Base-by-base conservation (phyloP, 2,888 invertebrate genomes). In the Podabrus alpinus region DNA sequence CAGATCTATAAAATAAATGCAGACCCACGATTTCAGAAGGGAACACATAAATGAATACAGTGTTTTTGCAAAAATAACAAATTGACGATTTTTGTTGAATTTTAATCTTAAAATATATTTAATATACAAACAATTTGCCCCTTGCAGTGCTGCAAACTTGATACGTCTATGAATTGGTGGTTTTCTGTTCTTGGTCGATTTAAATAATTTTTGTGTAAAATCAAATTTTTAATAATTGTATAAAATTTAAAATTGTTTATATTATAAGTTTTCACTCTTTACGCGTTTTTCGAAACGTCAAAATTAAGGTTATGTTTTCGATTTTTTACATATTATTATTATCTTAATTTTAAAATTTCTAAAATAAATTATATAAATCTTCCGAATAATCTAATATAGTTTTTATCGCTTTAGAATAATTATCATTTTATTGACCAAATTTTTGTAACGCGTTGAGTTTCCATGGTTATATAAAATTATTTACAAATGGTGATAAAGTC, bases 401-500 rank as follows among this genome's bases (percentile, higher is more conserved):
- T n/a, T n/a, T n/a, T n/a, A n/a, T n/a, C n/a, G n/a, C n/a, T n/a
- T n/a, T n/a, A n/a, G n/a, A 13, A 29, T 25, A 5, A n/a, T 3
- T 29, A 29, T 25, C n/a, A n/a, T n/a, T n/a, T n/a, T 4, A 13
- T 45, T 45, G n/a, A 45, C n/a, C 45, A 9, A 45, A 45, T 45
- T n/a, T 45, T 45, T 45, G 1, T 7, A n/a, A 1, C 5, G 2
- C 15, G 19, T n/a, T 24, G n/a, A 19, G 25, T 67, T 67, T 24
- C 67, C 25, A 29, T 21, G 67, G 67, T 21, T 24, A 45, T 45
- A 67, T 9, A 64, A 64, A 19, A n/a, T 80, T 81, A 71, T 81
- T 82, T 82, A 80, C 76, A 80, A 80, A 80, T 81, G 80, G 79
- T 75, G 69, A 59, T 16, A 68, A 24, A 9, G n/a, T 45, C 7